These are phyloP conservation scores for Drosophila paramelanica DNA, from an alignment of 2,888 invertebrate species.

Conservation along the genomic window DNA sequence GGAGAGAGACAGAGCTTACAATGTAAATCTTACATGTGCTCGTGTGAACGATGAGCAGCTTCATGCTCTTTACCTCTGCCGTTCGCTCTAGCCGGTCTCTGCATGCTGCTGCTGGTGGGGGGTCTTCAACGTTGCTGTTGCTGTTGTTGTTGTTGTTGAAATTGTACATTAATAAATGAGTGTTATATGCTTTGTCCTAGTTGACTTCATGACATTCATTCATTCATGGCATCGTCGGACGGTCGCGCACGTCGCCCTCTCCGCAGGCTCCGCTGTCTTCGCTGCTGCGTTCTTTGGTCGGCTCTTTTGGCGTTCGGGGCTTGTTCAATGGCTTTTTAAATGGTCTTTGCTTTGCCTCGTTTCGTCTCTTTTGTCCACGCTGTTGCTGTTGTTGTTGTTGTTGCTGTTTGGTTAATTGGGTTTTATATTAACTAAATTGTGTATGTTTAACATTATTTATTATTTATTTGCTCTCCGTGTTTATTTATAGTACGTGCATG, in stretches of 20 bases:
- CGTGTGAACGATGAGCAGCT: constrained; percentile 16
- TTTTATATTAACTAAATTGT: constrained; percentile 79
- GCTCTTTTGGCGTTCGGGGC: constrained; percentile 37
- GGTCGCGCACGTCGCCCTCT: constrained; percentile 15
- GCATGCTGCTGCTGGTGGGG: constrained; percentile 22
- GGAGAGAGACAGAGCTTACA: constrained; percentile 48
- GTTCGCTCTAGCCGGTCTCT: constrained; percentile 50
- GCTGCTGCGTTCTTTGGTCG: constrained; percentile 28
- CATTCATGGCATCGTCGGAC: constrained; percentile 67
- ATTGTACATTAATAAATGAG: constrained; percentile 79
- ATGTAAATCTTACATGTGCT: constrained; percentile 57
- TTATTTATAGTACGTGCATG: constrained; percentile 33
- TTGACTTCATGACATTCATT: constrained; percentile 81
- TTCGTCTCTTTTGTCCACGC: constrained; percentile 35
- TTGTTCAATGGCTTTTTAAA: constrained; percentile 69
- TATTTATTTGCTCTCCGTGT: constrained; percentile 57
- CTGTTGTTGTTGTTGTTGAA: constrained; percentile 52
- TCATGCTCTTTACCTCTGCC: constrained; percentile 25
- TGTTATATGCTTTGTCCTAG: constrained; percentile 80
- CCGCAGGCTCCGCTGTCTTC: constrained; percentile 3
- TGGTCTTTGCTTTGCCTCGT: constrained; percentile 44
- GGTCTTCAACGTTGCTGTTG: constrained; percentile 5
- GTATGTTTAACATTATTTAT: constrained; percentile 76
- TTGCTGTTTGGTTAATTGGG: constrained; percentile 65
- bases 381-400: constrained; percentile 35